These are phyloP conservation scores for Babylonia areolata DNA, from an alignment of 1,140 invertebrate species.

Conservation along the genomic window DNA sequence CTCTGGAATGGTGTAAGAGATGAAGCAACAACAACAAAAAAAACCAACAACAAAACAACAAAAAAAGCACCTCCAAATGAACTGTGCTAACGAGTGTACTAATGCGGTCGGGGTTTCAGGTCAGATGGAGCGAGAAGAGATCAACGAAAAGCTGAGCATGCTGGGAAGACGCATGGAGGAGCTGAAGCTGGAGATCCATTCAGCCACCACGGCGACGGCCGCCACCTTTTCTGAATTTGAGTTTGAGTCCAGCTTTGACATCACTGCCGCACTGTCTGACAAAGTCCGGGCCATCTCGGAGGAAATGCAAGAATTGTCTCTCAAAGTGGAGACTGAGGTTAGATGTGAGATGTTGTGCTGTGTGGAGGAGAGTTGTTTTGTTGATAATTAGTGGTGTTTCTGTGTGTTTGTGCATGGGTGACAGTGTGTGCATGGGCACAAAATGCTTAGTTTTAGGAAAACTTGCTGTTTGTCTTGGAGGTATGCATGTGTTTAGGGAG, in stretches of 20 bases:
- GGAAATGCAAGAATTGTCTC: conserved; percentile 64
- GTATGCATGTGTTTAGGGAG: background rate
- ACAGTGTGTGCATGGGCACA: background rate
- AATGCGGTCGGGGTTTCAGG: conserved; percentile 57
- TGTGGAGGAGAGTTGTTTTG: background rate
- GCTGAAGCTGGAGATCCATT: conserved; percentile 70
- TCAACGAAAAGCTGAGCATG: conserved; percentile 65
- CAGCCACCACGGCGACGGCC: conserved; percentile 41
- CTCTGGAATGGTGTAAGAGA: too few relatives aligned
- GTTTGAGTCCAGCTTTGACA: conserved; percentile 63
- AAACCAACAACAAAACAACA: too few relatives aligned
- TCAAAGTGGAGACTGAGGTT: conserved; percentile 73
- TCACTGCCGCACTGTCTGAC: conserved; percentile 59
- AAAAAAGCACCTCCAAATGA: too few relatives aligned
- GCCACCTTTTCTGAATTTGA: conserved; percentile 66
- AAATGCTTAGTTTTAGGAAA: too few relatives aligned
- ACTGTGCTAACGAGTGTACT: background rate
- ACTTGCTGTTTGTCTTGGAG: too few relatives aligned
- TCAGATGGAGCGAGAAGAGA: conserved; percentile 71
- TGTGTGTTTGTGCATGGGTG: background rate
- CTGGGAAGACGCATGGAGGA: conserved; percentile 67
- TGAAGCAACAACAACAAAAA: too few relatives aligned
- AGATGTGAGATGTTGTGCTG: background rate
- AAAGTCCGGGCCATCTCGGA: conserved; percentile 56
- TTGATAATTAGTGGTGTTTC: too few relatives aligned